Percentiles rank a stretch among this genome's conserved stretches.
Evolutionary conservation across 2,888 invertebrate genomes (phyloP).

Genomic region (Dynastes grantii): DNA sequence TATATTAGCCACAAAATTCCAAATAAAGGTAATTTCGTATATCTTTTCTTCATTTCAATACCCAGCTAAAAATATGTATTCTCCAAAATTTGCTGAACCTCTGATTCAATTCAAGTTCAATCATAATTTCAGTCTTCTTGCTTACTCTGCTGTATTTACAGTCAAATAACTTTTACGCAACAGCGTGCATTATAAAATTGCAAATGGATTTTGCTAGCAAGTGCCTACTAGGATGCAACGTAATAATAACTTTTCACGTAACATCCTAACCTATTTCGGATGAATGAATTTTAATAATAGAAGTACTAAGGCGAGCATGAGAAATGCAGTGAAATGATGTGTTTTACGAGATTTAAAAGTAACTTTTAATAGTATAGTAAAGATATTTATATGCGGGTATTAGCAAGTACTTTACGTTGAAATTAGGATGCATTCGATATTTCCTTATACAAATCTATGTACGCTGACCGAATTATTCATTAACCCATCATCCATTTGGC

Average conservation of each 20-base stretch:
- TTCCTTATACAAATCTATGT: no score
- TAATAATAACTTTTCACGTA: conserved; percentile 18
- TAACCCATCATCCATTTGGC: no score
- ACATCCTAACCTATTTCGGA: conserved; percentile 1
- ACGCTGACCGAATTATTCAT: no score
- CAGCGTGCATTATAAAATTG: conserved; percentile 1
- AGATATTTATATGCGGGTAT: background rate
- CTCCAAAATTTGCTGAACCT: no score
- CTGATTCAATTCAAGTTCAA: no score
- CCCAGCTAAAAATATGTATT: no score
- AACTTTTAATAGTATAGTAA: background rate
- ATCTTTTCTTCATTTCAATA: no score
- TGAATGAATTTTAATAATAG: conserved; percentile 21
- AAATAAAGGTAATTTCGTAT: no score
- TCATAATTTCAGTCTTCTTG: background rate
- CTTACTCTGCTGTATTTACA: background rate
- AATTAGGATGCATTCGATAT: no score
- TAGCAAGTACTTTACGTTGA: no score
- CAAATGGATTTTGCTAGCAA: background rate
- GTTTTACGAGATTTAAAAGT: conserved; percentile 23
- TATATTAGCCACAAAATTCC: no score
- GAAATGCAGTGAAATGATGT: conserved; percentile 23
- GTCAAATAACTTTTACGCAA: background rate
- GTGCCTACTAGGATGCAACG: background rate
- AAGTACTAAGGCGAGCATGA: conserved; percentile 8